phyloP scores from a whole-genome alignment of 2,888 invertebrate species.

The Tipula unca region DNA sequence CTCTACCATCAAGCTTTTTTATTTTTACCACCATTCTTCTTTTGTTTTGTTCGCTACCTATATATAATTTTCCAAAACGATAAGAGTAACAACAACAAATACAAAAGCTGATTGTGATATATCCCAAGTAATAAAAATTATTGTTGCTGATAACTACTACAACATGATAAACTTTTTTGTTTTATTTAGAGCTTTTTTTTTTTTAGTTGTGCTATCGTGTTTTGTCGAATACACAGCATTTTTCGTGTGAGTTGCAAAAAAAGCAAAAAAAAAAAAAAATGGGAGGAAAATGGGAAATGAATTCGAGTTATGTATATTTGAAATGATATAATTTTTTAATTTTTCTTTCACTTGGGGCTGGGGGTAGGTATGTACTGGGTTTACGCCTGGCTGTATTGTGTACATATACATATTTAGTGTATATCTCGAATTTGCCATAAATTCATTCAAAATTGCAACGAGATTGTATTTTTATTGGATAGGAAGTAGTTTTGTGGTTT shows the following conservation, averaged over 20 bases:
- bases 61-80: neutral
- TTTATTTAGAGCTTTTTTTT: neutral
- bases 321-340: neutral
- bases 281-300: neutral
- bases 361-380: neutral
- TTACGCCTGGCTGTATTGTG: too few relatives aligned
- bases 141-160: conserved; percentile 2
- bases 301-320: neutral
- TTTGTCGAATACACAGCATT: neutral
- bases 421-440: neutral
- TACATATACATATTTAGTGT: neutral
- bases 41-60: neutral
- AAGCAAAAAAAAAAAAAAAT: neutral
- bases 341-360: neutral
- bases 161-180: neutral
- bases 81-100: neutral
- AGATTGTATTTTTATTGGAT: neutral
- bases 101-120: neutral
- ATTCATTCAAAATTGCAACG: neutral
- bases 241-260: neutral
- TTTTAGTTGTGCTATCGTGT: neutral
- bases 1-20: neutral
- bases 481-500: neutral
- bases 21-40: neutral
- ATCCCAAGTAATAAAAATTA: conserved; percentile 4